Evolutionary conservation across 2,888 invertebrate genomes (phyloP), one percentile per base, ranked within the genome.

Genomic region (Papilio demoleus): DNA sequence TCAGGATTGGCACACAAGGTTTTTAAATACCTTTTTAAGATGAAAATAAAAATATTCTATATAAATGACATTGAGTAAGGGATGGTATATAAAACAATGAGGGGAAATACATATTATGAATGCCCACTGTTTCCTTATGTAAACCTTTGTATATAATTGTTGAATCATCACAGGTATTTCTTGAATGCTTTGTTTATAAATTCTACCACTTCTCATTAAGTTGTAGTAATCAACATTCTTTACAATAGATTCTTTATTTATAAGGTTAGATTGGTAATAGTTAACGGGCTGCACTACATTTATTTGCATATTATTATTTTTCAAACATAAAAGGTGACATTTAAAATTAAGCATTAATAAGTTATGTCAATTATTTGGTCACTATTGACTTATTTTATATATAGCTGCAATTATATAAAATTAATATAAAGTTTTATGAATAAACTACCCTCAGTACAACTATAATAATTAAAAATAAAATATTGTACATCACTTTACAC

Each of bases 141-240:
- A 56, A 17, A n/a, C 17, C n/a, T 56, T 56, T 34, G 47, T 63
- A 31, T 42, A 9, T 45, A 14, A 62, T 62, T 45, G 31, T 24
- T 53, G 64, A 64, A 36, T 64, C 50, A 50, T 47, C 34, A 34
- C 31, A 47, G n/a, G 19, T 19, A 47, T 27, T 19, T 47, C 31
- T 63, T 47, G 19, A 34, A 47, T 59, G 59, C 36, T 38, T 59
- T 59, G 38, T 59, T 64, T 64, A 38, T n/a, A 65, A 58, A 58
- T 65, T 58, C 45, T 65, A 58, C 58, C 42, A 42, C 14, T 65
- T 65, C 40, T 65, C 19, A 19, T 45, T 56, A 58, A 9, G 5
- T 9, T 50, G 50, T 50, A 24, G 22, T 31, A n/a, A 27, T 31
- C 31, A 53, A 53, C 53, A 56, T 56, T 56, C 53, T 17, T 31